Evolutionary conservation across 2,888 invertebrate species (phyloP).

Genomic region (Zygogramma bicolorata): DNA sequence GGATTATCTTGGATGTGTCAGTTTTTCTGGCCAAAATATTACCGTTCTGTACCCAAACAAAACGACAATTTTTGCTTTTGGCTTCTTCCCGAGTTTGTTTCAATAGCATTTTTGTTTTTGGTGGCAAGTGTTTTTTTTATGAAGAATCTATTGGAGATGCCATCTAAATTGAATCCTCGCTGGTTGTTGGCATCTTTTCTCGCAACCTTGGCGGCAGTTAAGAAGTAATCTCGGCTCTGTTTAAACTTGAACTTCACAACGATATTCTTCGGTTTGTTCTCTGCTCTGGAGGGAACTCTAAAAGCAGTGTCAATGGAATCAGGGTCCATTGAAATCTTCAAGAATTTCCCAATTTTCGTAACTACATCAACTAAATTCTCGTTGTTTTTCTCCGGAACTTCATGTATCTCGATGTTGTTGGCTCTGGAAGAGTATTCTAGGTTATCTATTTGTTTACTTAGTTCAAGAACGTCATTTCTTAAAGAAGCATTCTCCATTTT

Average conservation of each 20-base stretch:
- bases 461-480: background rate
- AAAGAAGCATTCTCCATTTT: conserved; percentile 9
- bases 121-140: no score
- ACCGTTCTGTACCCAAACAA: conserved; percentile 32
- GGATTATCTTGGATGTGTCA: conserved; percentile 23
- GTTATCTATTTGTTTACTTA: no score
- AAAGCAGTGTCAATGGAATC: conserved; percentile 22
- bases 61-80: conserved; percentile 24
- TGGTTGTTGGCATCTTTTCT: conserved; percentile 11
- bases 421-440: conserved; percentile 16
- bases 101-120: conserved; percentile 23
- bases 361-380: conserved; percentile 21
- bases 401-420: conserved; percentile 22
- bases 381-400: conserved; percentile 12
- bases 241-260: conserved; percentile 3
- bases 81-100: conserved; percentile 24
- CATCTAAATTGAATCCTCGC: conserved; percentile 25
- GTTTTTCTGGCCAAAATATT: conserved; percentile 20
- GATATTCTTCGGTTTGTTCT: conserved; percentile 7
- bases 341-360: conserved; percentile 11
- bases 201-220: conserved; percentile 22
- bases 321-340: background rate
- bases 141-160: conserved; percentile 27
- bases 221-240: conserved; percentile 20
- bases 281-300: conserved; percentile 22